Conservation (phyloP, 1,140 invertebrate genomes). For the Antheraea pernyi region DNA sequence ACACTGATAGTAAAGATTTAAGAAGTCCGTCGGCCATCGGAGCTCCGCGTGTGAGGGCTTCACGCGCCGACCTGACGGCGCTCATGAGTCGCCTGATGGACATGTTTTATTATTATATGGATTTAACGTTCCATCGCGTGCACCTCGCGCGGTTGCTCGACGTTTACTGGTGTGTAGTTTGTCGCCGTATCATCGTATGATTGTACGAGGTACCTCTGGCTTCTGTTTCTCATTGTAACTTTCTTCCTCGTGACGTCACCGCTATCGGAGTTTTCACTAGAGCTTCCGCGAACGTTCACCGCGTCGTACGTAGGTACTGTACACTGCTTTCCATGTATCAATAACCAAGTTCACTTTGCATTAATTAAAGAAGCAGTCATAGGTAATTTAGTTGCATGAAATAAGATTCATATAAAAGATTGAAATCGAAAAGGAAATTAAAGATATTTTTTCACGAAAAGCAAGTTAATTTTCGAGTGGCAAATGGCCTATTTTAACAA, state of each 20-base stretch:
- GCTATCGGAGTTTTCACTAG: conserved; percentile 7
- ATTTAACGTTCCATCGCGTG: conserved; percentile 42
- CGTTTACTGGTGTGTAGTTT: conserved; percentile 33
- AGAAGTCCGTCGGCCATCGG: conserved; percentile 58
- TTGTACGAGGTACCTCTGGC: background rate
- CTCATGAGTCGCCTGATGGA: conserved; percentile 60
- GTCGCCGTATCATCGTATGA: background rate
- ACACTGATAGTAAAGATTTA: conserved; percentile 58
- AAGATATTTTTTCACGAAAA: too few relatives aligned
- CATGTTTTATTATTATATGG: conserved; percentile 31
- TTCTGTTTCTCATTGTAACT: background rate
- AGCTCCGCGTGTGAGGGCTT: conserved; percentile 53
- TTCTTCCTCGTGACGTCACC: background rate
- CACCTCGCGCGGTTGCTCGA: conserved; percentile 30
- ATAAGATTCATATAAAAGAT: too few relatives aligned
- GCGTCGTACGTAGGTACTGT: background rate
- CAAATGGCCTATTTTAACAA: too few relatives aligned
- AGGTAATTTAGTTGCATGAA: too few relatives aligned
- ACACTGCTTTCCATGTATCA: background rate
- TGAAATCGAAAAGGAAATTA: too few relatives aligned
- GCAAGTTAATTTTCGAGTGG: too few relatives aligned
- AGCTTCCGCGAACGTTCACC: conserved; percentile 6
- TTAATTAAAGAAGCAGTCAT: too few relatives aligned
- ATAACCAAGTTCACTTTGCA: too few relatives aligned
- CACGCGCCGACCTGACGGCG: conserved; percentile 59